Percentiles rank a stretch among this genome's conserved stretches.
Evolutionary conservation across 2,113 vertebrate species (phyloP).

Genomic region (Monopterus albus): DNA sequence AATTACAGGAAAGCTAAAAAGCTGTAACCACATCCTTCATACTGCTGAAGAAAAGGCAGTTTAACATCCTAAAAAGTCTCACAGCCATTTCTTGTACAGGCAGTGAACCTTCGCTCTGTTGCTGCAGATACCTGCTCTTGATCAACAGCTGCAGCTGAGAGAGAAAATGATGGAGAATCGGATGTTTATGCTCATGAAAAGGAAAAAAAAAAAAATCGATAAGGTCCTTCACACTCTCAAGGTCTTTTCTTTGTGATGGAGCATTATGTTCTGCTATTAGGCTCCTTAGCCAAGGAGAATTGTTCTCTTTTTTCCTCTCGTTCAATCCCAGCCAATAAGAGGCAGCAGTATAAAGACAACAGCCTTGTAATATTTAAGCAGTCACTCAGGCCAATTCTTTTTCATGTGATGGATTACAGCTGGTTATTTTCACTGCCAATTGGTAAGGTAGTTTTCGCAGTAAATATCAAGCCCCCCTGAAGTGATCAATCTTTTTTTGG

Average conservation of each 20-base stretch:
- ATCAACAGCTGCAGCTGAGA: constrained; percentile 17
- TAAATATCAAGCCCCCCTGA: neutral
- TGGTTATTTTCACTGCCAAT: neutral
- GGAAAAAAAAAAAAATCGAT: too few relatives aligned
- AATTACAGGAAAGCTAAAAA: neutral
- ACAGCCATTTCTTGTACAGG: constrained; percentile 54
- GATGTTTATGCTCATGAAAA: constrained; percentile 36
- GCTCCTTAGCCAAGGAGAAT: constrained; percentile 6
- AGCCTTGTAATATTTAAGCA: constrained; percentile 4
- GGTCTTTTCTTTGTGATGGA: constrained; percentile 58
- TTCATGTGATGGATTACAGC: neutral
- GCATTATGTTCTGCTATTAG: constrained; percentile 24
- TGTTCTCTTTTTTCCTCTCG: neutral
- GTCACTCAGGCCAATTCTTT: neutral
- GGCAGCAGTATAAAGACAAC: constrained; percentile 5
- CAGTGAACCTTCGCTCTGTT: constrained; percentile 20
- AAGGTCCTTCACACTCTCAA: constrained; percentile 46
- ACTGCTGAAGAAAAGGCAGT: too few relatives aligned
- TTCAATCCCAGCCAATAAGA: constrained; percentile 13
- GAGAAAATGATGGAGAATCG: constrained; percentile 41
- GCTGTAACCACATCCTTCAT: too few relatives aligned
- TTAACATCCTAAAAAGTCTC: too few relatives aligned
- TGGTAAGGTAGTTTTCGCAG: too few relatives aligned
- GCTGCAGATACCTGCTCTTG: constrained; percentile 8
- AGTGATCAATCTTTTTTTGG: neutral